Evolutionary conservation across 2,888 invertebrate species (phyloP).

Genomic region (Nymphalis c-album): DNA sequence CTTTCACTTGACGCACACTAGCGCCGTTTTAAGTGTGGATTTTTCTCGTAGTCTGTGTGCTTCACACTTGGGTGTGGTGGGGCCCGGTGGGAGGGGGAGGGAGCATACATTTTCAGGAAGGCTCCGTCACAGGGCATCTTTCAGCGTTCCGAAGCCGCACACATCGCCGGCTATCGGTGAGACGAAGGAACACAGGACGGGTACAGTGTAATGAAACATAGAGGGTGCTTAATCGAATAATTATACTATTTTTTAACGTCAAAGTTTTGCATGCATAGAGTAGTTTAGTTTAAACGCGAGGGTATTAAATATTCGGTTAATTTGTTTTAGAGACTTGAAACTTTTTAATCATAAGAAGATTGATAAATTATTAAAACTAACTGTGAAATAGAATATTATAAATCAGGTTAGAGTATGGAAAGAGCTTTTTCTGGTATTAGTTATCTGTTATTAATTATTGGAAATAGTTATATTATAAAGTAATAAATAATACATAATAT

Average conservation of each 20-base stretch:
- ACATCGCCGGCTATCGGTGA: conserved; percentile 76
- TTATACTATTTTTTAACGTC: conserved; percentile 1
- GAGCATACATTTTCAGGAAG: conserved; percentile 75
- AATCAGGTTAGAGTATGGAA: too few relatives aligned
- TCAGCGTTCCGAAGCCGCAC: conserved; percentile 78
- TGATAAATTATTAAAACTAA: too few relatives aligned
- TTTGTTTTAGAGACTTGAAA: too few relatives aligned
- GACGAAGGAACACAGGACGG: conserved; percentile 77
- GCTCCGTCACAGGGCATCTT: conserved; percentile 79
- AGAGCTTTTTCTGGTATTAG: too few relatives aligned
- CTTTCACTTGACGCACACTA: conserved; percentile 54
- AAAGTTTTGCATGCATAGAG: background rate
- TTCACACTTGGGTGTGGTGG: conserved; percentile 42
- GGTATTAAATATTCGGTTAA: too few relatives aligned
- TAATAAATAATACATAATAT: too few relatives aligned
- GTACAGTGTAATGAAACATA: conserved; percentile 49
- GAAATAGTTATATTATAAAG: too few relatives aligned
- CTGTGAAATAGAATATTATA: too few relatives aligned
- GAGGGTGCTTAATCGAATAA: conserved; percentile 28
- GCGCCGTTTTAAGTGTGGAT: conserved; percentile 46
- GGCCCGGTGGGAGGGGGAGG: conserved; percentile 47
- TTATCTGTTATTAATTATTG: too few relatives aligned
- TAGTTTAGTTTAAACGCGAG: too few relatives aligned
- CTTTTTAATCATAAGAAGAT: too few relatives aligned
- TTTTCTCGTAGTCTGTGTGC: conserved; percentile 56